Percentiles rank a stretch among this genome's conserved stretches.
These are phyloP conservation scores for Mimumesa dahlbomi DNA, from an alignment of 2,888 invertebrate species.

Conservation along the genomic window DNA sequence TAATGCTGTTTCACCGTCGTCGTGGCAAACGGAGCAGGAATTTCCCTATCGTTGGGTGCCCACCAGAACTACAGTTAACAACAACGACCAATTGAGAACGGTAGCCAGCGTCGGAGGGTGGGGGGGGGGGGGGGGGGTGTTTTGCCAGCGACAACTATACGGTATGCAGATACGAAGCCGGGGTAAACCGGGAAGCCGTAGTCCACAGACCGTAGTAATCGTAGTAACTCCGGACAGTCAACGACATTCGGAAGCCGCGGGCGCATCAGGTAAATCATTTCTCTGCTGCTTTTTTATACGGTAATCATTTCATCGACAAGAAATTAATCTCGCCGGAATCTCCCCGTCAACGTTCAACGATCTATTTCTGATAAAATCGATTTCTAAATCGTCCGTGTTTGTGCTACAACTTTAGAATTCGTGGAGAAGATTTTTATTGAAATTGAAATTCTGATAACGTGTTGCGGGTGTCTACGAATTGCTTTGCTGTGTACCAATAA, in stretches of 20 bases:
- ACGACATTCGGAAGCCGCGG: conserved; percentile 48
- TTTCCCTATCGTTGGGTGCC: conserved; percentile 45
- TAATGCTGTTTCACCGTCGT: not conserved
- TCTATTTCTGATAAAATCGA: too few relatives aligned
- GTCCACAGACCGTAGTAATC: conserved; percentile 57
- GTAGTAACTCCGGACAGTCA: conserved; percentile 55
- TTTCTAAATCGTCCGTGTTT: too few relatives aligned
- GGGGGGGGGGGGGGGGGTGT: conserved; percentile 58
- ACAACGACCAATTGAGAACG: conserved; percentile 45
- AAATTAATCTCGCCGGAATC: too few relatives aligned
- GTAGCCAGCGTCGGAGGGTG: conserved; percentile 43
- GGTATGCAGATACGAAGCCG: conserved; percentile 64
- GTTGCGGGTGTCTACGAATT: too few relatives aligned
- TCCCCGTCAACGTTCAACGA: too few relatives aligned
- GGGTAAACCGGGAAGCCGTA: conserved; percentile 59
- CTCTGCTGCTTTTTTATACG: conserved; percentile 1
- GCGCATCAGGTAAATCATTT: conserved; percentile 42
- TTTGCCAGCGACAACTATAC: conserved; percentile 54
- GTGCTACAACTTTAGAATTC: too few relatives aligned
- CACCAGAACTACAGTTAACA: conserved; percentile 54
- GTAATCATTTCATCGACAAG: too few relatives aligned
- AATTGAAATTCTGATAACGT: too few relatives aligned
- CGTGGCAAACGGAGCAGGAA: not conserved
- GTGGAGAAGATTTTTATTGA: too few relatives aligned
- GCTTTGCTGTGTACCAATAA: too few relatives aligned